Conservation (phyloP, 2,797 vertebrate species). For the Microctenopoma lineatum region DNA sequence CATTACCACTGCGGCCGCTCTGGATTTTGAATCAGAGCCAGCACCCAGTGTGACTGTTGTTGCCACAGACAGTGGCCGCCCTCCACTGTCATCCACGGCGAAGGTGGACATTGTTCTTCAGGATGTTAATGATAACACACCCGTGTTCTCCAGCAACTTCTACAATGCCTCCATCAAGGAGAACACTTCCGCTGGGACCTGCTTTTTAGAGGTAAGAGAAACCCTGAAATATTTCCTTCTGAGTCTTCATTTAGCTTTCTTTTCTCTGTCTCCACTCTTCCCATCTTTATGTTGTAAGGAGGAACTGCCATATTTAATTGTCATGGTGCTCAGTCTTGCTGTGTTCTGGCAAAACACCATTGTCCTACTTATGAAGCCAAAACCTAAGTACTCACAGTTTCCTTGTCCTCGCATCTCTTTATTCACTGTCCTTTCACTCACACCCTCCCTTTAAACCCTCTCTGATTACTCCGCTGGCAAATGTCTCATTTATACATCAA, state of each 20-base stretch:
- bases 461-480: constrained; percentile 61
- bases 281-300: constrained; percentile 23
- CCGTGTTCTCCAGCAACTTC: constrained; percentile 89
- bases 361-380: constrained; percentile 65
- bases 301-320: constrained; percentile 43
- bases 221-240: constrained; percentile 1
- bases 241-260: constrained; percentile 13
- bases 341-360: constrained; percentile 34
- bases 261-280: constrained; percentile 11
- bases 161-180: constrained; percentile 95
- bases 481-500: constrained; percentile 59
- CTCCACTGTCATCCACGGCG: constrained; percentile 89
- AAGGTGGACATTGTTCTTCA: constrained; percentile 91
- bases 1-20: constrained; percentile 89
- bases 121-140: constrained; percentile 95
- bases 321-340: constrained; percentile 52
- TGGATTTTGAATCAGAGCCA: constrained; percentile 94
- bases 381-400: constrained; percentile 52
- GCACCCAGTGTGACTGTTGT: constrained; percentile 91
- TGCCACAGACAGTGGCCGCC: constrained; percentile 89
- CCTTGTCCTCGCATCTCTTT: constrained; percentile 51
- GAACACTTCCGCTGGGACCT: constrained; percentile 90
- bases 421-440: constrained; percentile 40
- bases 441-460: constrained; percentile 40
- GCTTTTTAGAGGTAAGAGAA: constrained; percentile 92